Evolutionary conservation across 1,140 invertebrate genomes (phyloP).

Genomic region (Drosophila pallidifrons): DNA sequence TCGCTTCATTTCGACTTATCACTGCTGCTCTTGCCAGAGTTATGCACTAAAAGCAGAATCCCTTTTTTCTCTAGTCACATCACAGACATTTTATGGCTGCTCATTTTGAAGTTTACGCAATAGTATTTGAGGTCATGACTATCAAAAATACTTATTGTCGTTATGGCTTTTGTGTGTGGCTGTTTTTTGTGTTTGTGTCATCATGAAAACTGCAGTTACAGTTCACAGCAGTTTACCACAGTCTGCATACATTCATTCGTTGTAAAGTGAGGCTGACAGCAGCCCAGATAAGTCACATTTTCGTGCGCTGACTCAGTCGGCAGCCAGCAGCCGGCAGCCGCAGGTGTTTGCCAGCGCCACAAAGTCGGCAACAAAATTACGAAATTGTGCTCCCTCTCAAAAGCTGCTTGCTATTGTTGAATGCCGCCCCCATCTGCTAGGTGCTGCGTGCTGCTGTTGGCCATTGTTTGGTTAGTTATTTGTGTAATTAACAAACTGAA

Average conservation of each 20-base stretch:
- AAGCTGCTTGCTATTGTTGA: background rate
- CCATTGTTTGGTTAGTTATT: conserved; percentile 37
- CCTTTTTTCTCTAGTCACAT: background rate
- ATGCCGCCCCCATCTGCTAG: too few relatives aligned
- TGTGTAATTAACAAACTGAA: conserved; percentile 42
- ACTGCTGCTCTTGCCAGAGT: conserved; percentile 61
- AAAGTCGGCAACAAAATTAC: conserved; percentile 34
- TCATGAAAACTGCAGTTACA: conserved; percentile 3
- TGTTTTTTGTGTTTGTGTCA: conserved; percentile 2
- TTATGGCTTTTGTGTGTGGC: conserved; percentile 21
- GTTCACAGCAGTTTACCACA: conserved; percentile 1
- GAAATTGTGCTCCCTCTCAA: background rate
- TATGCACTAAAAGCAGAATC: conserved; percentile 66
- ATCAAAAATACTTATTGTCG: conserved; percentile 75
- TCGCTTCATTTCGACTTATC: conserved; percentile 73
- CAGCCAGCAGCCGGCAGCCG: background rate
- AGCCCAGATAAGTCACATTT: conserved; percentile 47
- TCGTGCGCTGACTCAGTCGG: conserved; percentile 8
- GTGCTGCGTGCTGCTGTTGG: background rate
- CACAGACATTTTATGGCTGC: conserved; percentile 59
- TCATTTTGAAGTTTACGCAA: conserved; percentile 54
- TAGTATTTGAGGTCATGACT: conserved; percentile 68
- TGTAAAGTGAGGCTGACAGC: background rate
- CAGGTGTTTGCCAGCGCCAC: conserved; percentile 42
- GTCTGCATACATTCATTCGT: conserved; percentile 1